Evolutionary conservation across 2,888 invertebrate species (phyloP).

Genomic region (Idaea straminata): DNA sequence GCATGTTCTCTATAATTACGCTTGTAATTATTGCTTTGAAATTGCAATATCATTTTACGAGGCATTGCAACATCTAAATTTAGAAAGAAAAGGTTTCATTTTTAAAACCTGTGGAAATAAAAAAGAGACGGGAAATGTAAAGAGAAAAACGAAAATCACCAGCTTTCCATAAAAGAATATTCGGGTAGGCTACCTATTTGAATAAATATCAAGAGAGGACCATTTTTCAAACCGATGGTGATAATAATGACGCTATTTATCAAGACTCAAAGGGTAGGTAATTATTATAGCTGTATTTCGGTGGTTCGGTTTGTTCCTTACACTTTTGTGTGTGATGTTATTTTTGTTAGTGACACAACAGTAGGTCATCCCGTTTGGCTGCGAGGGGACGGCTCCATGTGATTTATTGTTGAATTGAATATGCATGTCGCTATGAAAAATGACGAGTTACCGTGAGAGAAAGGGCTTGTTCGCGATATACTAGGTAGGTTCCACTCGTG

Average conservation of each 20-base stretch:
- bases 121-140: slow-evolving; percentile 35
- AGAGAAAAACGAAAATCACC: slow-evolving; percentile 44
- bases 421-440: slow-evolving; percentile 79
- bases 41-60: slow-evolving; percentile 9
- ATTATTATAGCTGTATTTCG: slow-evolving; percentile 74
- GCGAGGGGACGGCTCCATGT: slow-evolving; percentile 61
- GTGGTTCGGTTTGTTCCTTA: slow-evolving; percentile 69
- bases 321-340: slow-evolving; percentile 57
- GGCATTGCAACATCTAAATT: slow-evolving; percentile 9
- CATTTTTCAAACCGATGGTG: slow-evolving; percentile 72
- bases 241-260: slow-evolving; percentile 78
- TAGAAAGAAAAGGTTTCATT: slow-evolving; percentile 4
- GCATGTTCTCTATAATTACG: slow-evolving; percentile 15
- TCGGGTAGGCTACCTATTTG: slow-evolving; percentile 60
- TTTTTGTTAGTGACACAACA: slow-evolving; percentile 65
- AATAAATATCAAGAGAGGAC: slow-evolving; percentile 69
- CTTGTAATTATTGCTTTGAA: slow-evolving; percentile 14
- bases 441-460: slow-evolving; percentile 62
- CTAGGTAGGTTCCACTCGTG: slow-evolving; percentile 4
- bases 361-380: slow-evolving; percentile 67
- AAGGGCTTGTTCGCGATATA: slow-evolving; percentile 34
- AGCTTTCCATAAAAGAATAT: slow-evolving; percentile 54
- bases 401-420: slow-evolving; percentile 78
- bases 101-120: slow-evolving; percentile 30
- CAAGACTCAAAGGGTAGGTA: slow-evolving; percentile 74